Evolutionary conservation across 2,113 vertebrate genomes (phyloP).

Genomic region (Leucosticte australis): DNA sequence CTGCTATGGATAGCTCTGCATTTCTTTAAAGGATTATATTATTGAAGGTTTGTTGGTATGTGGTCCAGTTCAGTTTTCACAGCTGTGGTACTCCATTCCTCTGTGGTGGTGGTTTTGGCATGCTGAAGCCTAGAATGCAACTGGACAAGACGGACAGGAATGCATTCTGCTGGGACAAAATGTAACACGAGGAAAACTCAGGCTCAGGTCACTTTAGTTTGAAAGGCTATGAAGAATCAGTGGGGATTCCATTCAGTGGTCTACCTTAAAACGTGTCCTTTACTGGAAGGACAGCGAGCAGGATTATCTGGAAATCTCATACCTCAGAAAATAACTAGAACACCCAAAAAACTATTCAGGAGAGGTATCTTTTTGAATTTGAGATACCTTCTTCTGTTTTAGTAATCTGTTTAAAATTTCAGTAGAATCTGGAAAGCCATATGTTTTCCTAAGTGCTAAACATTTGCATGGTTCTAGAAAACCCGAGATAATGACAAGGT

Average conservation of each 20-base stretch:
- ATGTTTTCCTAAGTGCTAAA: not conserved
- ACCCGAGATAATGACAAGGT: not conserved
- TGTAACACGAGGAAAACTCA: not conserved
- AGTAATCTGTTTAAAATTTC: not conserved
- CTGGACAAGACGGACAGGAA: not conserved
- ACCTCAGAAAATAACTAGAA: not conserved
- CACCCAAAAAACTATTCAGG: not conserved
- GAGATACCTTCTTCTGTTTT: not conserved
- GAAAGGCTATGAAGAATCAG: not conserved
- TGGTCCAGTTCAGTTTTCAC: not conserved
- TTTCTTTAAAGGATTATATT: not conserved
- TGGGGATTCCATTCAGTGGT: not conserved
- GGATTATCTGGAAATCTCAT: not conserved
- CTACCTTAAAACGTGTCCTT: not conserved
- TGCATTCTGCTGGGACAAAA: not conserved
- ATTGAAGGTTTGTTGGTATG: not conserved
- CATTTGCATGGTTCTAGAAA: not conserved
- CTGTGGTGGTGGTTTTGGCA: not conserved
- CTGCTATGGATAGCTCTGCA: not conserved
- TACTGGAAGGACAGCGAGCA: not conserved
- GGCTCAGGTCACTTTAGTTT: not conserved
- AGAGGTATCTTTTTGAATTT: not conserved
- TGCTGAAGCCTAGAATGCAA: not conserved
- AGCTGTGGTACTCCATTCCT: not conserved
- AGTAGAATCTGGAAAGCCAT: not conserved